phyloP scores from a whole-genome alignment of 2,797 vertebrate species.

The Clarias pachynema region DNA sequence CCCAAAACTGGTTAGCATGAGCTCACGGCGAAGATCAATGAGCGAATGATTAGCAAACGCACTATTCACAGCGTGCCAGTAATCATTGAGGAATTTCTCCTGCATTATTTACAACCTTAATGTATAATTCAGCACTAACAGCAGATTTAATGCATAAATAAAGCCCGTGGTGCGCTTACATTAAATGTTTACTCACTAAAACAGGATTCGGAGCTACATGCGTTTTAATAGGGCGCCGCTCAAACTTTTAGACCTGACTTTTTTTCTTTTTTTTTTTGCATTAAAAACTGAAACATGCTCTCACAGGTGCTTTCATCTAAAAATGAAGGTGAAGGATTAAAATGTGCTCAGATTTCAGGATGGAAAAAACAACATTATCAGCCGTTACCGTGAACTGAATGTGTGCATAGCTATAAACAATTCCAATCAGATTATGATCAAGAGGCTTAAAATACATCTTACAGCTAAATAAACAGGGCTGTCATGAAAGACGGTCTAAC shows the following conservation, averaged over 20 bases:
- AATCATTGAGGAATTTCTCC: slow-evolving; percentile 77
- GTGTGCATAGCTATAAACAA: neutral
- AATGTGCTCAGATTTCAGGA: neutral
- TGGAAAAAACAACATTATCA: neutral
- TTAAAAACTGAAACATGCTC: neutral
- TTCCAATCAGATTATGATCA: neutral
- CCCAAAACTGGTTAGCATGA: slow-evolving; percentile 62
- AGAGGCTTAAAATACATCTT: neutral
- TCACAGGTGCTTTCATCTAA: slow-evolving; percentile 8
- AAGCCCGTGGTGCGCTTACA: slow-evolving; percentile 77
- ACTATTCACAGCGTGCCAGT: slow-evolving; percentile 74
- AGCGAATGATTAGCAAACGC: slow-evolving; percentile 80
- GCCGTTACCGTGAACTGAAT: neutral
- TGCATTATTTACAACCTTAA: slow-evolving; percentile 80
- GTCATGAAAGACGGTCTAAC: neutral
- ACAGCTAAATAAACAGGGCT: neutral
- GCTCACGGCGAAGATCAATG: slow-evolving; percentile 75
- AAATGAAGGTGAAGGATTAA: neutral
- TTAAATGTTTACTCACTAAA: slow-evolving; percentile 81
- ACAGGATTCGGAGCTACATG: slow-evolving; percentile 65
- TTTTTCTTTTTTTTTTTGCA: slow-evolving; percentile 48
- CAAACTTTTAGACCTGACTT: slow-evolving; percentile 53
- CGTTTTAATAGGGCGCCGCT: slow-evolving; percentile 53
- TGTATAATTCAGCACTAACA: slow-evolving; percentile 84
- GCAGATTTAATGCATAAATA: slow-evolving; percentile 85